Base-by-base conservation (phyloP, 2,797 vertebrate species). In the Myripristis murdjan region DNA sequence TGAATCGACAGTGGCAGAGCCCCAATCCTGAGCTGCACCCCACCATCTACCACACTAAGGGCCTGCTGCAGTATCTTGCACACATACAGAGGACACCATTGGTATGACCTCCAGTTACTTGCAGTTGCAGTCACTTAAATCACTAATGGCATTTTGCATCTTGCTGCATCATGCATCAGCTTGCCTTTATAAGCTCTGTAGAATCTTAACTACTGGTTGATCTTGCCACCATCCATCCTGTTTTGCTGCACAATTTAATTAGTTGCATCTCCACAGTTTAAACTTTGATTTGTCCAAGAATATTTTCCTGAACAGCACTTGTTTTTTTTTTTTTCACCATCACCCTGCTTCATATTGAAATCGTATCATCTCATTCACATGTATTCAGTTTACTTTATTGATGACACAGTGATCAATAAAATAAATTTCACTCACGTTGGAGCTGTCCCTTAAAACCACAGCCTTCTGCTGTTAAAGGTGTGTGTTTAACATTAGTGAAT, bases 1-100 rank as follows among this genome's bases (percentile, higher is more conserved):
- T 99, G 92, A 99, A 99, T 88, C 95, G 98, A 71, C 98, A 99
- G 84, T 99, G 98, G 98, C 96, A 97, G 93, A 96, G 88, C 86
- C 98, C 98, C 89, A 97, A 93, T 89, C 92, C 91, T 58, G 97
- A 99, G 84, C 95, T 99, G 55, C 98, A 99, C 89, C 98, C 98
- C 66, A 99, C 97, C 75, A 97, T 99, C 94, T 99, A 96, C 94
- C 97, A 99, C 81, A 96, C 97, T 76, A 99, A 99, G 91, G 95
- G 98, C 73, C 95, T 99, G 78, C 93, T 99, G 70, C 98, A 99
- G 82, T 99, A 99, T 93, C 92, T 99, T 87, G 94, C 96, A 73
- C 95, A 97, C 80, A 96, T 97, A 89, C 97, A 97, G 83, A 96
- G 92, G 87, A 93, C 96, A 71, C 98, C 98, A 53, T 87, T 99